phyloP scores from a whole-genome alignment of 2,797 vertebrate genomes.

The Mormyrus hasselquistii region DNA sequence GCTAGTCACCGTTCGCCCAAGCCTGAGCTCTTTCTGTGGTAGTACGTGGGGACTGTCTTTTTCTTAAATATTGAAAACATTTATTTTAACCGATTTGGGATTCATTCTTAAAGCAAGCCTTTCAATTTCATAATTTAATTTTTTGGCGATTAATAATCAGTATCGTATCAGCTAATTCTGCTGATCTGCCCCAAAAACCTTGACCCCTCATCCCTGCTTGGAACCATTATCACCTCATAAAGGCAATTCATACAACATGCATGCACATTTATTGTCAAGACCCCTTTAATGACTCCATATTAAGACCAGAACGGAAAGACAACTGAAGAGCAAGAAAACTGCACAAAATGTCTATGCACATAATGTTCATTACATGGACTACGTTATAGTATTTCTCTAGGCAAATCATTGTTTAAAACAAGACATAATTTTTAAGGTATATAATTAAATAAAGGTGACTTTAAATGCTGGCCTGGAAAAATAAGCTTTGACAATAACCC shows the following conservation, averaged over 20 bases:
- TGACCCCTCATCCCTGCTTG: neutral
- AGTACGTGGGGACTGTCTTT: neutral
- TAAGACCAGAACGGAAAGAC: neutral
- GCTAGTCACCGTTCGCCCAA: neutral
- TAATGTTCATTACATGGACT: neutral
- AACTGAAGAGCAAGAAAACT: neutral
- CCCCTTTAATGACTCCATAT: neutral
- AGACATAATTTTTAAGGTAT: neutral
- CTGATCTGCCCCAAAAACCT: neutral
- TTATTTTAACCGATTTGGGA: neutral
- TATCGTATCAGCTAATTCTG: neutral
- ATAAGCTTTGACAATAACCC: neutral
- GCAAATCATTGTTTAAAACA: neutral
- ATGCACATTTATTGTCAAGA: neutral
- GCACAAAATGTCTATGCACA: neutral
- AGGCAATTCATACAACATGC: neutral
- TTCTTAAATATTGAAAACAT: neutral
- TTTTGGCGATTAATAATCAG: neutral
- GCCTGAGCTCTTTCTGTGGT: neutral
- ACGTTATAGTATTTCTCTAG: neutral
- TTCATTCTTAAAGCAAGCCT: neutral
- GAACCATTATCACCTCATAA: neutral
- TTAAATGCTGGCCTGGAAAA: neutral
- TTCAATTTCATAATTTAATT: neutral
- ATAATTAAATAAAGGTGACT: neutral